A percentile compares a stretch with the other conserved stretches of the same genome.
These are phyloP conservation scores for Amphiprion percula DNA, from an alignment of 2,113 vertebrate species.

Conservation along the genomic window DNA sequence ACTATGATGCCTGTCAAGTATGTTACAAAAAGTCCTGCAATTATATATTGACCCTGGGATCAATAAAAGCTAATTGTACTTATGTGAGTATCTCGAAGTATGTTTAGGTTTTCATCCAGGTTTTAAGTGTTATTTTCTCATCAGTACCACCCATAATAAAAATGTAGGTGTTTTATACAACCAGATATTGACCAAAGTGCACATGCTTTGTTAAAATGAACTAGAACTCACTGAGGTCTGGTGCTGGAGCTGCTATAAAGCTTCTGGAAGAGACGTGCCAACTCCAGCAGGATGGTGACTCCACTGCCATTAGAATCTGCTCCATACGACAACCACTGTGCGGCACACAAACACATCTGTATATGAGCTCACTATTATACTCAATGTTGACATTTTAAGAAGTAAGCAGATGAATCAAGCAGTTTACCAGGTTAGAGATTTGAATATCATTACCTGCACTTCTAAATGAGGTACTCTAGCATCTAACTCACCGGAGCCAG, in stretches of 20 bases:
- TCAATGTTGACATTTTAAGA: not conserved
- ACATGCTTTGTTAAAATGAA: not conserved
- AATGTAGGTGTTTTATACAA: not conserved
- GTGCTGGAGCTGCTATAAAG: constrained; percentile 79
- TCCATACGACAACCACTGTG: constrained; percentile 85
- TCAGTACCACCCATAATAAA: no score
- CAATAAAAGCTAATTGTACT: no score
- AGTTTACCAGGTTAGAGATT: not conserved
- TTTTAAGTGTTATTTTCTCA: no score
- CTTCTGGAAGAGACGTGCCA: constrained; percentile 83
- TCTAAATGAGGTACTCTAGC: not conserved
- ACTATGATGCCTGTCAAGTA: no score
- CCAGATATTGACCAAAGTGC: not conserved
- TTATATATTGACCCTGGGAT: no score
- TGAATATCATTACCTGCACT: not conserved
- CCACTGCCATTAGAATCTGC: constrained; percentile 87
- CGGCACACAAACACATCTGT: constrained; percentile 16
- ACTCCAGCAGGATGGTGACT: constrained; percentile 82
- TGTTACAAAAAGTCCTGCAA: no score
- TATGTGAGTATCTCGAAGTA: no score
- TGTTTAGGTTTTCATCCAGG: no score
- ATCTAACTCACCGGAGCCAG: constrained; percentile 82
- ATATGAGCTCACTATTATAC: not conserved
- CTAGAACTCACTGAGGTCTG: constrained; percentile 77
- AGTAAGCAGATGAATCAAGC: not conserved